Evolutionary conservation across 2,113 vertebrate genomes (phyloP), one percentile per base, ranked within the genome.

Genomic region (Daubentonia madagascariensis): DNA sequence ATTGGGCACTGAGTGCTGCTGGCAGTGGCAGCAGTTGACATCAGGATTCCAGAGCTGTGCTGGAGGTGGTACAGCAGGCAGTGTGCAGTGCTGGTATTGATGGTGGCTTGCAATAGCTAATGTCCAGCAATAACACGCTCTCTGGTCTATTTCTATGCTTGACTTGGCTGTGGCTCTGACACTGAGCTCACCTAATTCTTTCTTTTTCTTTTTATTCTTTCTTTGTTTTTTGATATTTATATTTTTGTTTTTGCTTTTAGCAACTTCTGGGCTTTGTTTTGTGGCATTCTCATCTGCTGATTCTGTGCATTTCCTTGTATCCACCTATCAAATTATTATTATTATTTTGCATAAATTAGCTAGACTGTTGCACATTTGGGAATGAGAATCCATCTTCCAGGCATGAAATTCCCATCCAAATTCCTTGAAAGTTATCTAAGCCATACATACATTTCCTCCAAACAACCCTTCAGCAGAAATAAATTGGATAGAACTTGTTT

Each of bases 281-380:
- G 30, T 84, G 73, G 12, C 30, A 72, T 57, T 76, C 5, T 0
- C 25, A 72, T 22, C 35, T 16, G 68, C 12, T 67, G 12, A 93
- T 52, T 83, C 14, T 70, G 20, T 45, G n/a, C 0, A 72, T 13
- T 96, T 94, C 1, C 50, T 86, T 83, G 25, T 32, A 72, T 25
- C 0, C 10, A 48, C 25, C 18, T 93, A 65, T 50, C 25, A n/a
- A 93, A 52, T 72, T 52, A 78, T 68, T 48, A 67, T 78, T 75
- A 72, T 25, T 61, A 63, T 35, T 91, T 83, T 65, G 30, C 4
- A 91, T 96, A 48, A 88, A 59, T 97, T 80, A 95, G 22, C 17
- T 13, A 48, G 11, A 22, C 0, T 1, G 5, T 63, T 85, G 5
- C 1, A 30, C 0, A 68, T 83, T 89, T 93, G 13, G 25, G 28